Base-by-base conservation (phyloP, 2,797 vertebrate species). In the Anguilla marmorata region DNA sequence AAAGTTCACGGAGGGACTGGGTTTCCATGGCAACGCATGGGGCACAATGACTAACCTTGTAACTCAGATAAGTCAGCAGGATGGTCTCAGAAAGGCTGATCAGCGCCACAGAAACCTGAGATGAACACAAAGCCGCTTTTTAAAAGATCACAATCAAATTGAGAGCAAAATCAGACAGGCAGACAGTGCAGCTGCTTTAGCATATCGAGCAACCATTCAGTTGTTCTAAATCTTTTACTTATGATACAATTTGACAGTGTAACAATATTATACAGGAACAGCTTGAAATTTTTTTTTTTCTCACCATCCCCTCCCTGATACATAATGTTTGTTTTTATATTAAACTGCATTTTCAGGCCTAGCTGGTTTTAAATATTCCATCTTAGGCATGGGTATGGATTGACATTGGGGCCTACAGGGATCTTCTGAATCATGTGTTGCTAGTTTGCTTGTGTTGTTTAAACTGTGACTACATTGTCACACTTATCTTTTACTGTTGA, bases 31-130 rank as follows among this genome's bases (percentile, higher is more conserved):
- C 41, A 87, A 89, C 85, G 16, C 82, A 45, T 85, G 24, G 54
- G 86, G 72, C 66, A 41, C 76, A 85, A 89, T 90, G 89, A 89
- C 93, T 93, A 95, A 97, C 97, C 96, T 97, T 97, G 90, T 97
- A 97, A 92, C 96, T 97, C 89, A 97, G 94, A 93, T 97, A 97
- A 91, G 95, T 96, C 90, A 97, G 94, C 48, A 97, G 91, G 21
- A 96, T 94, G 85, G 96, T 97, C 94, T 96, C 96, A 92, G 95
- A 94, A 60, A 97, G 93, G 94, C 97, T 96, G 93, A 97, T 96
- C 91, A 96, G 89, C 74, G 96, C 97, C 93, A 97, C 96, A 87
- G 95, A 96, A 85, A 97, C 95, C 96, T 97, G 76, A 69, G 16
- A 72, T 54, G 37, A 80, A 86, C 79, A 63, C 7, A 86, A 16